Conservation (phyloP, 2,113 vertebrate species). For the Spermophilus dauricus region DNA sequence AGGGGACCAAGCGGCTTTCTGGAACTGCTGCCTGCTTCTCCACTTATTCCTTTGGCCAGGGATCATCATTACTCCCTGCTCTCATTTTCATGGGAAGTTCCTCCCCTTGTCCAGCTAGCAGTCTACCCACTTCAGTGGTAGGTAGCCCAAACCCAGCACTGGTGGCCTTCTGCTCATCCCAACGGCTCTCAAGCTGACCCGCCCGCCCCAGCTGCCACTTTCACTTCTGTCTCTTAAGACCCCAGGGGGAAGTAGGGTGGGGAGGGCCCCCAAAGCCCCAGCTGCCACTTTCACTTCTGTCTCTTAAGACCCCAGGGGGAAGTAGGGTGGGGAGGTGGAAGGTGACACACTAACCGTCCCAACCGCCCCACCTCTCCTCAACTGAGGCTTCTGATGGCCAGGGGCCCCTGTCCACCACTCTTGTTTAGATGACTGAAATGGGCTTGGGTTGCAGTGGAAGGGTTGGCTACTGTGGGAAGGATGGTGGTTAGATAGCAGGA, state of each 20-base stretch:
- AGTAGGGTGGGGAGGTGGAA: conserved; percentile 88
- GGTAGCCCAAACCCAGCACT: neutral
- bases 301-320: conserved; percentile 86
- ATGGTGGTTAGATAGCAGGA: neutral
- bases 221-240: conserved; percentile 88
- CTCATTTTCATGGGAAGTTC: conserved; percentile 50
- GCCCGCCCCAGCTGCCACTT: conserved; percentile 89
- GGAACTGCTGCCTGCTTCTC: neutral
- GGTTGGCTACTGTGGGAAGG: neutral
- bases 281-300: conserved; percentile 92
- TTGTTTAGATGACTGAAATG: neutral
- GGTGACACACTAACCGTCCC: conserved; percentile 86
- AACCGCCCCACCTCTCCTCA: conserved; percentile 44
- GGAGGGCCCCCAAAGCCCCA: conserved; percentile 85
- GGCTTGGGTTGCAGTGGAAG: neutral
- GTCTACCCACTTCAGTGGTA: neutral
- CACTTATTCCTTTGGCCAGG: neutral
- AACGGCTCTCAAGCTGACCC: conserved; percentile 63
- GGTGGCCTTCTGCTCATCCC: neutral
- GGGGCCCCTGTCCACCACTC: neutral
- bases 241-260: conserved; percentile 88
- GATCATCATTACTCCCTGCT: neutral
- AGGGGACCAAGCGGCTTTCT: neutral
- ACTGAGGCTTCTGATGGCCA: neutral
- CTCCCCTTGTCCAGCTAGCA: conserved; percentile 36